Conservation (phyloP, 1,140 invertebrate species). For the Ruditapes philippinarum region DNA sequence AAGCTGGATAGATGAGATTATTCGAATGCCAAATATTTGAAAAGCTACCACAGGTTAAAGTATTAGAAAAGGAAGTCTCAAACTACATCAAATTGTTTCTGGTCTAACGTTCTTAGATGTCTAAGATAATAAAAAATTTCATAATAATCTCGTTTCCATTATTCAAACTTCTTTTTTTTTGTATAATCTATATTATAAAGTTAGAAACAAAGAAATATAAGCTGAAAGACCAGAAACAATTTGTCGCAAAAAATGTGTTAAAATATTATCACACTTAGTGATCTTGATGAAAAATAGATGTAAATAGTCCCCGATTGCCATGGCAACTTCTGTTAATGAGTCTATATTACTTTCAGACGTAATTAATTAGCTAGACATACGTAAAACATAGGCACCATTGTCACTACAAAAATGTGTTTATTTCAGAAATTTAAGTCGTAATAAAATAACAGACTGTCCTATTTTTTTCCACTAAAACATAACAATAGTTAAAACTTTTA, state of each 20-base stretch:
- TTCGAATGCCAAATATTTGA: no score
- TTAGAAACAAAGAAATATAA: neutral
- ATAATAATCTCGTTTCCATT: no score
- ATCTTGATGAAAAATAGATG: conserved; percentile 48
- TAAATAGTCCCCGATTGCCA: conserved; percentile 45
- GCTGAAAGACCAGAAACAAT: conserved; percentile 34
- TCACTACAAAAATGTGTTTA: neutral
- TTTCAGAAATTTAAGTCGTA: neutral
- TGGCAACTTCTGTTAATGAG: conserved; percentile 58
- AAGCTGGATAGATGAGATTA: no score
- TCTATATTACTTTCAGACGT: conserved; percentile 40
- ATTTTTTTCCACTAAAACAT: no score
- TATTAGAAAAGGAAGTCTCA: neutral
- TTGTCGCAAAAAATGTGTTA: conserved; percentile 1
- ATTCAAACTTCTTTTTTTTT: no score
- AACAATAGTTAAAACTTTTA: no score
- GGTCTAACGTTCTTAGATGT: neutral
- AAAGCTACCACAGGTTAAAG: neutral
- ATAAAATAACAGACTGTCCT: no score
- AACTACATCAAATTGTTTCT: neutral
- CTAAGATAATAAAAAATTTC: no score
- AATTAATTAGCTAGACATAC: conserved; percentile 47
- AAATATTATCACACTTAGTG: neutral
- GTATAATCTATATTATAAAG: no score
- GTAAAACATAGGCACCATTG: conserved; percentile 33